These are phyloP conservation scores for Drosophila cardini DNA, from an alignment of 1,140 invertebrate genomes.

Conservation along the genomic window DNA sequence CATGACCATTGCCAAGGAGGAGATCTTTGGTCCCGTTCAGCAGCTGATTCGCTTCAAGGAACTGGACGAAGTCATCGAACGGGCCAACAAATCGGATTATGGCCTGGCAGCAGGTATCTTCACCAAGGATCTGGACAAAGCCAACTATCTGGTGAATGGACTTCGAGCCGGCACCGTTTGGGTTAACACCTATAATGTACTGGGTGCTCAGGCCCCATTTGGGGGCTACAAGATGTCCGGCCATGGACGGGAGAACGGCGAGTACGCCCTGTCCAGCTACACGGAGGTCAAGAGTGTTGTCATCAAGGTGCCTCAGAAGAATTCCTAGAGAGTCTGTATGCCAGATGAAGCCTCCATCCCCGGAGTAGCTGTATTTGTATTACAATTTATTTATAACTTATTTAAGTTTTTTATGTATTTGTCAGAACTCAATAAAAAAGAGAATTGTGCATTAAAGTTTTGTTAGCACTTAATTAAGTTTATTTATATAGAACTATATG, in stretches of 20 bases:
- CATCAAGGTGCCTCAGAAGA: slow-evolving; percentile 91
- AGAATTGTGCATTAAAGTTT: too few relatives aligned
- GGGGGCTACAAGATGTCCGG: slow-evolving; percentile 98
- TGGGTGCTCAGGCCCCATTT: slow-evolving; percentile 93
- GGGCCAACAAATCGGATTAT: slow-evolving; percentile 96
- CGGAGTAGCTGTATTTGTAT: too few relatives aligned
- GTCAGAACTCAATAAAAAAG: too few relatives aligned
- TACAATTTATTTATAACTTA: too few relatives aligned
- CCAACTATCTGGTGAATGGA: slow-evolving; percentile 91
- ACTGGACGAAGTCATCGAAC: slow-evolving; percentile 94
- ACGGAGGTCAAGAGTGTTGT: slow-evolving; percentile 97
- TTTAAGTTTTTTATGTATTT: too few relatives aligned
- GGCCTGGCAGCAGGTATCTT: slow-evolving; percentile 97
- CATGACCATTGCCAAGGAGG: slow-evolving; percentile 96
- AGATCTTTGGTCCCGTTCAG: slow-evolving; percentile 99
- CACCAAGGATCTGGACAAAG: slow-evolving; percentile 94
- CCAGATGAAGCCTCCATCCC: too few relatives aligned
- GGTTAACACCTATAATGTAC: slow-evolving; percentile 96
- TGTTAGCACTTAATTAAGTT: too few relatives aligned
- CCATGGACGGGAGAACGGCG: slow-evolving; percentile 95
- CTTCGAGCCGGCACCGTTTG: slow-evolving; percentile 96
- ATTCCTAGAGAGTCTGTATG: slow-evolving; percentile 88
- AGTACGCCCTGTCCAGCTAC: slow-evolving; percentile 95
- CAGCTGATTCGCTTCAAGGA: slow-evolving; percentile 97
- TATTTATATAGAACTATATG: too few relatives aligned